Evolutionary conservation across 2,113 vertebrate genomes (phyloP).

Genomic region (Archilochus colubris): DNA sequence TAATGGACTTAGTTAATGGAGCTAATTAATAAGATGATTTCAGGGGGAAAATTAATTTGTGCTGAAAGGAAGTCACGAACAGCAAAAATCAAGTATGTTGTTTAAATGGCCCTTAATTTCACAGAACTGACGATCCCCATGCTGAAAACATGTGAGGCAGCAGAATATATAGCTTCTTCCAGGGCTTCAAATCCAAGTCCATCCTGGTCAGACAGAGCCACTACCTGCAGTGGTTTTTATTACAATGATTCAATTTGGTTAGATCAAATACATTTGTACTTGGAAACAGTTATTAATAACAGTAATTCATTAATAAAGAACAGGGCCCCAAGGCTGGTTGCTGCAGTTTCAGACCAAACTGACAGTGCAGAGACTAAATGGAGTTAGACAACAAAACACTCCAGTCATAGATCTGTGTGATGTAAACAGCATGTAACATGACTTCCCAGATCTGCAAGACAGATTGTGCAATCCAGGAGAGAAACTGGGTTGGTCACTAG

Average conservation of each 20-base stretch:
- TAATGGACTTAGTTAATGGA: background rate
- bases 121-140: background rate
- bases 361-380: background rate
- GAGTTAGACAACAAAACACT: background rate
- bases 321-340: background rate
- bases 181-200: background rate
- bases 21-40: background rate
- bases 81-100: background rate
- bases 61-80: background rate
- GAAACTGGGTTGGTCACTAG: background rate
- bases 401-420: background rate
- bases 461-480: background rate
- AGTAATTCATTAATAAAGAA: background rate
- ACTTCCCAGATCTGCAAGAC: background rate
- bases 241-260: background rate
- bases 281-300: background rate
- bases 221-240: background rate
- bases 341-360: background rate
- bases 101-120: background rate
- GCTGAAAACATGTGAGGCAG: background rate
- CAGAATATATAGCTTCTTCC: background rate
- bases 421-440: background rate
- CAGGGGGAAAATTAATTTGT: background rate
- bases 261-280: background rate
- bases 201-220: background rate